Conservation (phyloP, 2,888 invertebrate species). For the Endomychus coccineus region DNA sequence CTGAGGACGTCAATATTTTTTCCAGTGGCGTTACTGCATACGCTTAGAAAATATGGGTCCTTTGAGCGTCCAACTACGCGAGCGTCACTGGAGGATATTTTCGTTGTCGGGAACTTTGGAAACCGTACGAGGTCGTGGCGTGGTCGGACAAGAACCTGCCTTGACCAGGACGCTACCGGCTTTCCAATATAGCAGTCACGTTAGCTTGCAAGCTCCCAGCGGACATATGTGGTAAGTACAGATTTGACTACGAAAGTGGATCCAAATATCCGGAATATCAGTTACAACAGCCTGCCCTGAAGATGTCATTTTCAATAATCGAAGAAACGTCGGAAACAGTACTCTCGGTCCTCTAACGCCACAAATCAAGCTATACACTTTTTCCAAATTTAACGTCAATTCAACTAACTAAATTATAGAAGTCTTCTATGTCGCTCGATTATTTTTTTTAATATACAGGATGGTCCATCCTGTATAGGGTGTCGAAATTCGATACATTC, state of each 20-base stretch:
- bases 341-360: no score
- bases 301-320: no score
- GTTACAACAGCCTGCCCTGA: no score
- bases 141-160: constrained; percentile 96
- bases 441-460: no score
- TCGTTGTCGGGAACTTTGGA: constrained; percentile 89
- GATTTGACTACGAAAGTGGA: no score
- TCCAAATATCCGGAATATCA: no score
- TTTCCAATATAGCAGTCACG: constrained; percentile 97
- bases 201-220: constrained; percentile 92
- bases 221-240: constrained; percentile 91
- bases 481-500: no score
- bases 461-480: no score
- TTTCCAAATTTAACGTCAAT: no score
- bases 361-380: no score
- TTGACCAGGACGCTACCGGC: constrained; percentile 82
- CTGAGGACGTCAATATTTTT: constrained; percentile 51
- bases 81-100: constrained; percentile 98
- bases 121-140: constrained; percentile 89
- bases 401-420: no score
- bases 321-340: constrained; percentile 1
- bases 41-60: constrained; percentile 90
- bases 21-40: constrained; percentile 95
- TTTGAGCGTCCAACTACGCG: constrained; percentile 83
- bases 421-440: no score